A percentile compares a stretch with the other conserved stretches of the same genome.
phyloP scores from a whole-genome alignment of 1,140 invertebrate species.

The Pogonomyrmex californicus region DNA sequence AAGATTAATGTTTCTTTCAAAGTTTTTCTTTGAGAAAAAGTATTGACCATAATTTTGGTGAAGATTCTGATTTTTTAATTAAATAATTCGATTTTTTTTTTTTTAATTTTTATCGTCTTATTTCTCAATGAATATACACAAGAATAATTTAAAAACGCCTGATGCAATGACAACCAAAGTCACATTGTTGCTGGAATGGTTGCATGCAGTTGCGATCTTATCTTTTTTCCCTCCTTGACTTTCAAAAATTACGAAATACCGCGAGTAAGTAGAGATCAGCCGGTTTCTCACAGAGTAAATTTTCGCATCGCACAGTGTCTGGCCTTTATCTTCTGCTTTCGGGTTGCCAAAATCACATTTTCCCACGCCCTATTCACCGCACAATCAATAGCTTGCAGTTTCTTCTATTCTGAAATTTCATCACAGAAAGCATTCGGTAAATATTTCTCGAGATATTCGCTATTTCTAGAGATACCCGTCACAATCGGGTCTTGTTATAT shows the following conservation, averaged over 20 bases:
- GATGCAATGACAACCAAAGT: slow-evolving; percentile 40
- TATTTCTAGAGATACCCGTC: neutral
- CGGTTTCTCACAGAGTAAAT: slow-evolving; percentile 44
- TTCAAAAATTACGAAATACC: slow-evolving; percentile 58
- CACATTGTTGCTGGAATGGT: slow-evolving; percentile 22
- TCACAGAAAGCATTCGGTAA: slow-evolving; percentile 21
- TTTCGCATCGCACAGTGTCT: slow-evolving; percentile 1
- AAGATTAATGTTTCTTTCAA: slow-evolving; percentile 1
- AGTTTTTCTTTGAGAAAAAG: neutral
- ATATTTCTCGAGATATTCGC: neutral
- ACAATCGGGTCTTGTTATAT: slow-evolving; percentile 29
- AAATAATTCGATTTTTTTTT: no score
- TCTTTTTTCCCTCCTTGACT: neutral
- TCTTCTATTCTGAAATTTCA: slow-evolving; percentile 7
- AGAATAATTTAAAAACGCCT: slow-evolving; percentile 34
- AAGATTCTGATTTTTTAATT: neutral
- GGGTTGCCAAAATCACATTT: slow-evolving; percentile 21
- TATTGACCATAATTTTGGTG: no score
- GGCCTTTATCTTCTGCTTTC: slow-evolving; percentile 17
- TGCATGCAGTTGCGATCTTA: neutral
- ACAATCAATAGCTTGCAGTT: neutral
- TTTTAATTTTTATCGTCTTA: neutral
- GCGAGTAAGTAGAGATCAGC: slow-evolving; percentile 25
- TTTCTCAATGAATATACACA: neutral
- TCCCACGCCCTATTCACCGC: slow-evolving; percentile 1